These are phyloP conservation scores for Pomatorhinus ruficollis DNA, from an alignment of 2,113 vertebrate genomes.

Conservation along the genomic window DNA sequence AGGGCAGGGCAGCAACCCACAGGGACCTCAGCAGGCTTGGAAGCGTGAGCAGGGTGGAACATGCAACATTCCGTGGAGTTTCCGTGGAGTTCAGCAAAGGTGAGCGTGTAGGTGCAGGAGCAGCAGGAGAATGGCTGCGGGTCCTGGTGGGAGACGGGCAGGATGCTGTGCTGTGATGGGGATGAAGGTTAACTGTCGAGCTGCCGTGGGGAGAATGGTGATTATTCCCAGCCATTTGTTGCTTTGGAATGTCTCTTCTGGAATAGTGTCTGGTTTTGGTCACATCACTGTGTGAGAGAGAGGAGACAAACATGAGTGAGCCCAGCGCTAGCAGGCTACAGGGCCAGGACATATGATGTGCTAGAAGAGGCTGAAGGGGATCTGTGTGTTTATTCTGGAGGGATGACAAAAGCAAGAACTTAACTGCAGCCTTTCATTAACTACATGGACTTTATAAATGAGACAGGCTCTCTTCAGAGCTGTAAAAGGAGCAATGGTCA, in stretches of 20 bases:
- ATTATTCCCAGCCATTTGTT: background rate
- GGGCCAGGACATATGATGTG: background rate
- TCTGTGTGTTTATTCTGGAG: background rate
- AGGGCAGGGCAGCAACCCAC: background rate
- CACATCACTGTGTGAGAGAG: background rate
- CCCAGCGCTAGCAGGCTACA: background rate
- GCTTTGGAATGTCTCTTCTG: background rate
- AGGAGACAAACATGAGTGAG: background rate
- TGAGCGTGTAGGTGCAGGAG: background rate
- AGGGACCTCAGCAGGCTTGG: background rate
- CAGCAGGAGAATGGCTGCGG: accelerated
- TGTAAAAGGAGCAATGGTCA: background rate
- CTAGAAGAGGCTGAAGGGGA: background rate
- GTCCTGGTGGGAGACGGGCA: background rate
- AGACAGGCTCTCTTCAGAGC: background rate
- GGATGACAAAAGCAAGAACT: background rate
- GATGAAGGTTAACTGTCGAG: background rate
- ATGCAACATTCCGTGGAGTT: background rate
- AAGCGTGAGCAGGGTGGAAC: background rate
- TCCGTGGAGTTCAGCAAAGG: background rate
- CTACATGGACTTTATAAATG: background rate
- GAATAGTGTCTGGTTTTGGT: background rate
- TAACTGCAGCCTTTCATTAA: background rate
- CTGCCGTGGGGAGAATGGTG: background rate
- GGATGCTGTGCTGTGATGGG: background rate